Conservation (phyloP, 2,113 vertebrate species). For the Pygoscelis adeliae region DNA sequence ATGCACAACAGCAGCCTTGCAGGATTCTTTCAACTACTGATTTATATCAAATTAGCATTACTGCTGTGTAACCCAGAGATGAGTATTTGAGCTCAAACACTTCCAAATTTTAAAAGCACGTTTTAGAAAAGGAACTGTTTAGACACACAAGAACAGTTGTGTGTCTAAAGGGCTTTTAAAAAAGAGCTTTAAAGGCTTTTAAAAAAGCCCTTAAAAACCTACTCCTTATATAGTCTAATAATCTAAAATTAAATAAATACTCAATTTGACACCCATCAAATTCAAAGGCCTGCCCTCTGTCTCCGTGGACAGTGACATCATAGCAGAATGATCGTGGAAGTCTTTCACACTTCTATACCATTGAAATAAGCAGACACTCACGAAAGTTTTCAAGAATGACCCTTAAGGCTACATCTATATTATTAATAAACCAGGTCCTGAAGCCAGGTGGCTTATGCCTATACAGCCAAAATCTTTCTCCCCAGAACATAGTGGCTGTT, state of each 20-base stretch:
- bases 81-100: background rate
- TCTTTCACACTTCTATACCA: background rate
- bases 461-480: background rate
- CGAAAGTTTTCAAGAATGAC: background rate
- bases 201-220: background rate
- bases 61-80: background rate
- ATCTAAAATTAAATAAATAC: background rate
- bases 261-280: background rate
- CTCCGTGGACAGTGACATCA: background rate
- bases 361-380: background rate
- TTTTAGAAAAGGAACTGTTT: background rate
- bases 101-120: background rate
- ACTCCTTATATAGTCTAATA: background rate
- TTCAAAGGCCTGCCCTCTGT: background rate
- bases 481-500: background rate
- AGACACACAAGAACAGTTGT: background rate
- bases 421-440: background rate
- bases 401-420: background rate
- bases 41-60: background rate
- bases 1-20: background rate
- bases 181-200: background rate
- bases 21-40: background rate
- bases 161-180: background rate
- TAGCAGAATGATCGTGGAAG: background rate
- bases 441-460: background rate